Evolutionary conservation across 2,888 invertebrate species (phyloP).

Genomic region (Hydriomena furcata): DNA sequence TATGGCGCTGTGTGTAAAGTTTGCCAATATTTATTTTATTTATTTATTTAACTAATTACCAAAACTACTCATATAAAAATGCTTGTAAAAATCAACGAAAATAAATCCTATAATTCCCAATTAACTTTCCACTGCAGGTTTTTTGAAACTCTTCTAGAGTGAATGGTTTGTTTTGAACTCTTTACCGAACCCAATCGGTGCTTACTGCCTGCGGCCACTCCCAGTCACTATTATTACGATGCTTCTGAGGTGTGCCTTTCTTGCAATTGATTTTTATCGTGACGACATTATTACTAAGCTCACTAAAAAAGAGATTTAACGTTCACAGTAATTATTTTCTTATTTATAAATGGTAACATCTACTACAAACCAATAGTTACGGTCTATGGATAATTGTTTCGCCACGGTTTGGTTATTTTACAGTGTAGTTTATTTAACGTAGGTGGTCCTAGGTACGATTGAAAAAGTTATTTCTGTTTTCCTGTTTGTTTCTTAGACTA

Average conservation of each 20-base stretch:
- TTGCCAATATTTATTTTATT: too few relatives aligned
- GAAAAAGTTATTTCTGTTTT: not conserved
- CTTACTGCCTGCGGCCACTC: conserved; percentile 41
- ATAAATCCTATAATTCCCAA: too few relatives aligned
- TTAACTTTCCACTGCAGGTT: too few relatives aligned
- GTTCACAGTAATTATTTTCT: conserved; percentile 47
- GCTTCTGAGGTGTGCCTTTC: conserved; percentile 65
- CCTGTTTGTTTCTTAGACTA: too few relatives aligned
- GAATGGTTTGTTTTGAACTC: conserved; percentile 13
- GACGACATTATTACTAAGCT: conserved; percentile 71
- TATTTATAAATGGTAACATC: conserved; percentile 59
- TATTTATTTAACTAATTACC: too few relatives aligned
- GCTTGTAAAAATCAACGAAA: too few relatives aligned
- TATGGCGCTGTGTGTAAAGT: too few relatives aligned
- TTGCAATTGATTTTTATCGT: conserved; percentile 76
- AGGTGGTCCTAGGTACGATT: conserved; percentile 28
- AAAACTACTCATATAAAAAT: too few relatives aligned
- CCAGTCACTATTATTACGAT: conserved; percentile 68
- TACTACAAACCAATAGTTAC: conserved; percentile 54
- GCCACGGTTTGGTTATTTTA: conserved; percentile 34
- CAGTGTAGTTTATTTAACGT: conserved; percentile 24
- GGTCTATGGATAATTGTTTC: conserved; percentile 40
- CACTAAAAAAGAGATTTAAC: conserved; percentile 49
- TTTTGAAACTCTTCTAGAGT: not conserved
- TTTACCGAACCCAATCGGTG: conserved; percentile 21